Conservation (phyloP, 2,797 vertebrate genomes). For the Cirrhinus molitorella region DNA sequence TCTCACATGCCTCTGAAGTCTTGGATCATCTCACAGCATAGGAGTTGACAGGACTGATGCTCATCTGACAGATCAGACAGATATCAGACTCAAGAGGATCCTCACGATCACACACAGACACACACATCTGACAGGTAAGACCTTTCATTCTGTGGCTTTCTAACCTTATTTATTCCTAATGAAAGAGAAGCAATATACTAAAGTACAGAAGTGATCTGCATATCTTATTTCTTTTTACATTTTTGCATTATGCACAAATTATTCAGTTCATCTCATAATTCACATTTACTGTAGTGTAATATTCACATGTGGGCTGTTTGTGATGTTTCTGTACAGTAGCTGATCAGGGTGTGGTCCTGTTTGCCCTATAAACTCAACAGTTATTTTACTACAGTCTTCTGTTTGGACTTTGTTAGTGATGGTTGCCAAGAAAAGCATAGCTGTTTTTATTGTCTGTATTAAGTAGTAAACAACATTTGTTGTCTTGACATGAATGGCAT, state of each 20-base stretch:
- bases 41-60: constrained; percentile 13
- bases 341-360: constrained; percentile 39
- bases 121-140: constrained; percentile 26
- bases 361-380: not conserved
- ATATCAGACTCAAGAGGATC: constrained; percentile 16
- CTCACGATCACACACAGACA: not conserved
- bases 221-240: not conserved
- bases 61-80: constrained; percentile 15
- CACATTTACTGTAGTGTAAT: not conserved
- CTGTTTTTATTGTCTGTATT: not conserved
- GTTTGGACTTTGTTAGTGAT: not conserved
- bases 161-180: not conserved
- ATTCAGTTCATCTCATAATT: not conserved
- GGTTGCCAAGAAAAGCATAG: not conserved
- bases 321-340: not conserved
- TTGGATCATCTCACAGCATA: constrained; percentile 17
- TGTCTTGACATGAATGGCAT: not conserved
- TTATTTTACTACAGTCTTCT: not conserved
- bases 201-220: not conserved
- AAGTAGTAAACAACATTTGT: not conserved
- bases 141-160: not conserved
- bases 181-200: not conserved
- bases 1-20: not conserved
- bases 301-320: not conserved
- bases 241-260: not conserved